These are phyloP conservation scores for Donacobius atricapilla DNA, from an alignment of 2,113 vertebrate species.

Conservation along the genomic window DNA sequence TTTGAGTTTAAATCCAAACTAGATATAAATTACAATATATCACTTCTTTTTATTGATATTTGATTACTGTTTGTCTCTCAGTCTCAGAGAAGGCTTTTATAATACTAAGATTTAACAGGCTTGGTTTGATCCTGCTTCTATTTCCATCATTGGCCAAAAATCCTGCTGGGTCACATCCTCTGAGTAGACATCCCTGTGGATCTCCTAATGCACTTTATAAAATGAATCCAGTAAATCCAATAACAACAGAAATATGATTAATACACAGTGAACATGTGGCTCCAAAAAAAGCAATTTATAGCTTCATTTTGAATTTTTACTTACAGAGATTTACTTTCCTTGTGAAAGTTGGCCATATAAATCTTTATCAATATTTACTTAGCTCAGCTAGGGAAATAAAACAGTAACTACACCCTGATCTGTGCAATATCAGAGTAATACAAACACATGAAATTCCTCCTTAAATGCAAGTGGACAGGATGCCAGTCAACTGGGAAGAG, in stretches of 20 bases:
- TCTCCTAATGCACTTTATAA: conserved; percentile 21
- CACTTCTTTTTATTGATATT: neutral
- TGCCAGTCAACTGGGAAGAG: neutral
- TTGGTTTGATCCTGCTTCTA: neutral
- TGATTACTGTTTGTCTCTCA: neutral
- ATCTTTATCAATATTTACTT: conserved; percentile 5
- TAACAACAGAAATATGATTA: conserved; percentile 4
- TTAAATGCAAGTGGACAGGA: neutral
- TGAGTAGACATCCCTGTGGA: neutral
- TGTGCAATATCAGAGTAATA: neutral
- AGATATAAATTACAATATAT: neutral
- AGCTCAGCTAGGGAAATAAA: conserved; percentile 16
- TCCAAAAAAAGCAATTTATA: neutral
- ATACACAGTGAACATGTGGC: neutral
- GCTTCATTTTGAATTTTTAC: conserved; percentile 3
- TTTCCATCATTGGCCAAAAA: neutral
- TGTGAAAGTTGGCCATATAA: neutral
- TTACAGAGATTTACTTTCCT: conserved; percentile 28
- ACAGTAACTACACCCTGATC: neutral
- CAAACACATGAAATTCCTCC: neutral
- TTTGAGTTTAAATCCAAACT: neutral
- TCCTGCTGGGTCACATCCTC: neutral
- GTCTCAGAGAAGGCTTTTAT: neutral
- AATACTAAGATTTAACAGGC: neutral
- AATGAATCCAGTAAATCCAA: neutral